Evolutionary conservation across 2,888 invertebrate species (phyloP), one percentile per base, ranked within the genome.

Genomic region (Drosophila koepferae): DNA sequence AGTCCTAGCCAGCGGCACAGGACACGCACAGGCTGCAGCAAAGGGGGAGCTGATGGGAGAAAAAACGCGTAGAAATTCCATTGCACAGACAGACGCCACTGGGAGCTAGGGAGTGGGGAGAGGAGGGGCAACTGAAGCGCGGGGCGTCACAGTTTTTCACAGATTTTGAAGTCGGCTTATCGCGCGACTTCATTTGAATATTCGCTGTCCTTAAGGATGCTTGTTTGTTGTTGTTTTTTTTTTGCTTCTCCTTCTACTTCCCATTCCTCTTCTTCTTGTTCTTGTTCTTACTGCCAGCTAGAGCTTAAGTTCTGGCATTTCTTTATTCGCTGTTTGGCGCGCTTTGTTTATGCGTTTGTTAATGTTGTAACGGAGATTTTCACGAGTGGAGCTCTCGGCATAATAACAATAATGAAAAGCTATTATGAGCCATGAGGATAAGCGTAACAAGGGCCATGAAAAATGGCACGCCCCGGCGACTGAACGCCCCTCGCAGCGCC

Each of bases 111-210:
- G 38, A 6, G 14, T 40, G 36, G 44, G 38, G 41, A 0, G 28
- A 6, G 44, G 31, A 40, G 38, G 41, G 28, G 28, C 5, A 28
- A 28, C 41, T 49, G 58, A 41, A 41, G 48, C 49, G 74, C 69
- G 49, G 48, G 74, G 63, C 88, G 81, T 83, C 90, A 84, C 90
- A 84, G 87, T 91, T 92, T 91, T 91, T 91, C 87, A 91, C 91
- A 90, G 92, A 92, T 92, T 92, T 92, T 92, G 82, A 79, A 92
- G 92, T 76, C 89, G 90, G 92, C 92, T 92, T 92, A 92, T 92
- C 92, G 92, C 90, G 81, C 87, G 85, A 90, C 91, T 92, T 92
- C 90, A 91, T 92, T 92, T 92, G 89, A 92, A 91, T 92, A 91
- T 90, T 88, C 77, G 79, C 74, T 65, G 64, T 78, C 60, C 71